Evolutionary conservation across 2,113 vertebrate species (phyloP), one percentile per base, ranked within the genome.

Genomic region (Charina bottae): DNA sequence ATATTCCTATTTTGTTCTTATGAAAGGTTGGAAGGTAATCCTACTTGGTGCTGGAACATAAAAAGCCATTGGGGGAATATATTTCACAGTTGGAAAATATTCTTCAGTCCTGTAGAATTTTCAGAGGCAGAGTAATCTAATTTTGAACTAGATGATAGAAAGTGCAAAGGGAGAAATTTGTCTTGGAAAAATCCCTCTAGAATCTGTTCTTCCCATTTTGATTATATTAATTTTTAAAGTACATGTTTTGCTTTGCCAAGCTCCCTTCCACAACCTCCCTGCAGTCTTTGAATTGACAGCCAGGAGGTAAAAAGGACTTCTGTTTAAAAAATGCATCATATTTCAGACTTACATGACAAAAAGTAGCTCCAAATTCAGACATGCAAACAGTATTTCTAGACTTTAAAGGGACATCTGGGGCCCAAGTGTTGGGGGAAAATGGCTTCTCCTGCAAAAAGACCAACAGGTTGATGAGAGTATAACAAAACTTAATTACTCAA

Each of bases 21-120:
- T 94, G 92, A 93, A 12, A 94, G 94, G 91, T 96, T 95, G 94
- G 4, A 91, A 56, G 28, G 72, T 88, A 28, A 46, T 87, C 6
- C 54, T 93, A 10, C 87, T 95, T 85, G 1, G 83, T 93, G 94
- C 55, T 91, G 0, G 93, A 95, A 93, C 94, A 78, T 91, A 78
- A 58, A 58, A 28, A 58, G 17, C 54, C 55, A 49, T 26, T 87
- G 53, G 37, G 62, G 62, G 46, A 91, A 91, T 87, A 23, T 13
- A 78, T 78, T 87, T 58, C 85, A 78, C 53, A 24, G 54, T 78
- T 58, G 78, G 85, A 88, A 87, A 59, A 46, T 58, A 23, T 78
- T 87, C 17, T 83, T 78, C 54, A 49, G 4, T 85, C 54, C 85
- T n/a, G 19, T 2, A 0, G 2, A 2, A 0, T n/a, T n/a, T 88